Percentiles rank a stretch among this genome's conserved stretches.
phyloP scores from a whole-genome alignment of 2,888 invertebrate species.

The Arrhopalites spinosus region DNA sequence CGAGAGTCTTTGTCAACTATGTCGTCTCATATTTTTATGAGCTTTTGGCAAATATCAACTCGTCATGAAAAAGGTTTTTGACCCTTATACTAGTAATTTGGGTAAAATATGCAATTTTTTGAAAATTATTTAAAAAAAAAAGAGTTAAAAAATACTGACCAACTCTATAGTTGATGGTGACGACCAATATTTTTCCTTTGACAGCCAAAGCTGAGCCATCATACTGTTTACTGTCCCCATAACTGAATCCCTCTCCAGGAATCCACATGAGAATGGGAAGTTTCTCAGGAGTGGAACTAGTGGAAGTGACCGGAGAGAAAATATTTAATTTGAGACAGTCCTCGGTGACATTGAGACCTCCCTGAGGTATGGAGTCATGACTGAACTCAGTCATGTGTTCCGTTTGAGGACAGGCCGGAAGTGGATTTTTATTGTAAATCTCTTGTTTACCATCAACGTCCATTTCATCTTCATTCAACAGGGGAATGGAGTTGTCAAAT shows the following conservation, averaged over 20 bases:
- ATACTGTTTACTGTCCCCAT: slow-evolving; percentile 63
- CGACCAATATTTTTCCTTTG: slow-evolving; percentile 62
- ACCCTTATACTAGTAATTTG: too few species aligned
- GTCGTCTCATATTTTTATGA: too few species aligned
- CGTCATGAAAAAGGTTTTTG: too few species aligned
- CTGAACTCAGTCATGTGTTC: slow-evolving; percentile 48
- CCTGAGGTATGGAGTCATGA: slow-evolving; percentile 30
- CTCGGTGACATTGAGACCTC: slow-evolving; percentile 46
- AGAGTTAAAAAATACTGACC: too few species aligned
- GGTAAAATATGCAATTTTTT: too few species aligned
- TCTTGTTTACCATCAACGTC: not conserved
- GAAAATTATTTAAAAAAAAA: too few species aligned
- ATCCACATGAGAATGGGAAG: slow-evolving; percentile 57
- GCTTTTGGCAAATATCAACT: too few species aligned
- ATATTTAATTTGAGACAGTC: slow-evolving; percentile 58
- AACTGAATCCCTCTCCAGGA: slow-evolving; percentile 60
- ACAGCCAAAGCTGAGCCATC: slow-evolving; percentile 63
- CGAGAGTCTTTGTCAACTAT: too few species aligned
- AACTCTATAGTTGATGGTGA: slow-evolving; percentile 64
- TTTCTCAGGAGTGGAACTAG: not conserved
- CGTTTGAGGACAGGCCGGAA: slow-evolving; percentile 56
- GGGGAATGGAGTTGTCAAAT: slow-evolving; percentile 20
- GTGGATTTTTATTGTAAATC: not conserved
- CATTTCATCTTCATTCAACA: not conserved
- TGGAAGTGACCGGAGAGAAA: slow-evolving; percentile 52